Base-by-base conservation (phyloP, 2,113 vertebrate species). In the Pterocles orientalis region DNA sequence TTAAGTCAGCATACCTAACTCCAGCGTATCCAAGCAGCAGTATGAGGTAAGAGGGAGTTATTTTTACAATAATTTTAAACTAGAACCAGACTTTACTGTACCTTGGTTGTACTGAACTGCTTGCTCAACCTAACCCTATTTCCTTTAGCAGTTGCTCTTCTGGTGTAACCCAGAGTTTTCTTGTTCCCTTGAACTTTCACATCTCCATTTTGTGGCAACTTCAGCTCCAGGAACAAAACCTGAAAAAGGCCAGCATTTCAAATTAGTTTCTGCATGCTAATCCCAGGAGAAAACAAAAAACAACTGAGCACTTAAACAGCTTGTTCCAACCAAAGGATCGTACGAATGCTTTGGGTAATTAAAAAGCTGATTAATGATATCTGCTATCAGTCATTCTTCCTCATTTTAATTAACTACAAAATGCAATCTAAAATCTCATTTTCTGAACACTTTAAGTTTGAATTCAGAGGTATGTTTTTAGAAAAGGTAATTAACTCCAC, bases 61-160 rank as follows among this genome's bases (percentile, higher is more conserved):
- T 34, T 89, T 73, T 48, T 54, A 85, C 45, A 56, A 57, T 39
- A 34, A 29, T 20, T 73, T 91, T 41, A 72, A 69, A 87, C 24
- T n/a, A 82, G 53, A 80, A 86, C 31, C n/a, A 69, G 29, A 60
- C 73, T 90, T 76, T 70, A 85, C 45, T 62, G 90, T 95, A 99
- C 99, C 99, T 99, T 99, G 18, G 98, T 99, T 58, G 99, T 99
- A 97, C 99, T 99, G 97, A 99, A 99, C 92, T 98, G 98, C 91
- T 99, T 99, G 89, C 98, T 98, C 62, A 99, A 90, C 76, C 96
- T 98, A 53, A 81, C 50, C 21, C 97, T 96, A 16, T 85, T 93
- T 88, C 97, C 98, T 69, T 95, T 97, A 56, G 96, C 95, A 14
- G 93, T 97, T 92, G 96, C 14, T 95, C 99, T 98, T 94, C 99